phyloP scores from a whole-genome alignment of 2,888 invertebrate species.

The Tineola bisselliella region DNA sequence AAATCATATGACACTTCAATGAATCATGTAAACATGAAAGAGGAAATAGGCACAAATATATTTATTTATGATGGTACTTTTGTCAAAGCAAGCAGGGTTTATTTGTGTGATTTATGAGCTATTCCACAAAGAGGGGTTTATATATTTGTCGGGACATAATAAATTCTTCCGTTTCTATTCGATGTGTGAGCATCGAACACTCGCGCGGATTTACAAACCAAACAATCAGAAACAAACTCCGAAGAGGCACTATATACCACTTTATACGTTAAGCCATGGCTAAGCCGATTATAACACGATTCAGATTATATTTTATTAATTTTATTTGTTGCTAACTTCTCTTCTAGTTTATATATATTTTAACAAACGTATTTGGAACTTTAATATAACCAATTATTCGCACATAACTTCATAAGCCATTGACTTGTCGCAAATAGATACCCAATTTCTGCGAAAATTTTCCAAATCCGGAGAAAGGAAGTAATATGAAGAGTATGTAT shows the following conservation, averaged over 20 bases:
- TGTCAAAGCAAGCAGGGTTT: slow-evolving; percentile 46
- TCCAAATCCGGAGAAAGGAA: neutral
- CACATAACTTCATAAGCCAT: neutral
- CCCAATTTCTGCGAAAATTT: neutral
- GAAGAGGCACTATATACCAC: neutral
- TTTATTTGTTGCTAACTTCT: neutral
- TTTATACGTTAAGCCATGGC: neutral
- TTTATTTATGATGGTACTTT: slow-evolving; percentile 49
- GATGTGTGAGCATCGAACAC: slow-evolving; percentile 17
- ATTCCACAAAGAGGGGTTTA: slow-evolving; percentile 45
- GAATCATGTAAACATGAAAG: slow-evolving; percentile 13
- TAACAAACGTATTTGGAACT: too few species aligned
- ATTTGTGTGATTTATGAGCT: slow-evolving; percentile 52
- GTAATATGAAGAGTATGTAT: slow-evolving; percentile 1
- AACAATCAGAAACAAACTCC: neutral
- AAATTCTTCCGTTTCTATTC: slow-evolving; percentile 39
- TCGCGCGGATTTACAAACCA: slow-evolving; percentile 12
- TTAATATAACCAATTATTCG: neutral
- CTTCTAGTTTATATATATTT: neutral
- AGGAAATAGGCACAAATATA: slow-evolving; percentile 24
- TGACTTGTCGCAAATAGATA: neutral
- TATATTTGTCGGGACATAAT: slow-evolving; percentile 47
- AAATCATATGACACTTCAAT: slow-evolving; percentile 6
- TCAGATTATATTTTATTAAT: neutral
- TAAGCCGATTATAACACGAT: neutral